These are phyloP conservation scores for Buceros bicornis DNA, from an alignment of 2,797 vertebrate genomes.

Conservation along the genomic window DNA sequence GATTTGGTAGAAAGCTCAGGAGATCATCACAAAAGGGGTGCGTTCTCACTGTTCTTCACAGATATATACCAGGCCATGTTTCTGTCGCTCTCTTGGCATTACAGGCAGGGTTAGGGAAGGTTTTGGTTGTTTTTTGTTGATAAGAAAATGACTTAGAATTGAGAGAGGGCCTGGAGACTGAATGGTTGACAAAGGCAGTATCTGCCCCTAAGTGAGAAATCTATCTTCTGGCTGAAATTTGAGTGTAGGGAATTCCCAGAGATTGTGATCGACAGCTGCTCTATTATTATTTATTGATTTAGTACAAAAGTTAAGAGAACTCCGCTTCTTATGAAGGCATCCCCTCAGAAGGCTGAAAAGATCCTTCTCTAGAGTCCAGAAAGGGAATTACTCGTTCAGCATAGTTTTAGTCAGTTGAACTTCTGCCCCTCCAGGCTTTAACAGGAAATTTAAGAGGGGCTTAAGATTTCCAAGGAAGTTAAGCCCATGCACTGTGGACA, in stretches of 20 bases:
- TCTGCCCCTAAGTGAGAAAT: neutral
- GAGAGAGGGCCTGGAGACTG: neutral
- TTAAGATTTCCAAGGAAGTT: neutral
- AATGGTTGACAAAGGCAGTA: neutral
- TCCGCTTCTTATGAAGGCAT: neutral
- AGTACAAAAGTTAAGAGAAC: neutral
- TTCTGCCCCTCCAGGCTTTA: neutral
- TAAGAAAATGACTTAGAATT: neutral
- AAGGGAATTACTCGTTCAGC: neutral
- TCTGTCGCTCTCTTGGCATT: neutral
- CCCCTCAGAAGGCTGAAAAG: neutral
- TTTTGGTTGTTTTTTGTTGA: neutral
- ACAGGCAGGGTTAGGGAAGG: neutral
- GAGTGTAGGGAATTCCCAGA: neutral
- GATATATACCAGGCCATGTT: neutral
- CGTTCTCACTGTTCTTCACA: neutral
- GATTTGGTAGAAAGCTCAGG: neutral
- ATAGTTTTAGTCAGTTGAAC: neutral
- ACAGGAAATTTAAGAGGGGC: neutral
- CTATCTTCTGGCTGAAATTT: neutral
- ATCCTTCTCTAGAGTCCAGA: neutral
- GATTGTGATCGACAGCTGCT: neutral
- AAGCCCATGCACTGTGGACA: neutral
- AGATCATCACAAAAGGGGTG: neutral
- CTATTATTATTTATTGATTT: conserved; percentile 2